Evolutionary conservation across 23 tunicate genomes (phyloP).

Genomic region (Halocynthia roretzi): DNA sequence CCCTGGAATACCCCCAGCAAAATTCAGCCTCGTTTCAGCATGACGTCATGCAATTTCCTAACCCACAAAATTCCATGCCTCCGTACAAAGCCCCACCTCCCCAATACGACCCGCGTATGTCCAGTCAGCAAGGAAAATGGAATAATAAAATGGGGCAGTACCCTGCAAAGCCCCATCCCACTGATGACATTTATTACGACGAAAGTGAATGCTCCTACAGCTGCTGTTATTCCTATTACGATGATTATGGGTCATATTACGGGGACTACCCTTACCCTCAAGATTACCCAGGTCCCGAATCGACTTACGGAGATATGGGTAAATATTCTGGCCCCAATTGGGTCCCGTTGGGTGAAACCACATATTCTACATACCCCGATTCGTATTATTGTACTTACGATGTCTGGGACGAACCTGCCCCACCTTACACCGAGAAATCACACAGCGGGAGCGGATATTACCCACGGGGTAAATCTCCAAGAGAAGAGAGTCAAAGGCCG

Average conservation of each 20-base stretch:
- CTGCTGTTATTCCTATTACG: slow-evolving; percentile 8
- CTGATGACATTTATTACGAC: slow-evolving; percentile 11
- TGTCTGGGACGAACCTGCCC: slow-evolving; percentile 17
- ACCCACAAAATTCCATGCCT: no score
- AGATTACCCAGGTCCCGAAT: not conserved
- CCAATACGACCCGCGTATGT: no score
- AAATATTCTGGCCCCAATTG: slow-evolving; percentile 16
- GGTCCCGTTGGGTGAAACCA: slow-evolving; percentile 21
- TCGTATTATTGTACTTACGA: slow-evolving; percentile 14
- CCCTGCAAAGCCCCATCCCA: not conserved
- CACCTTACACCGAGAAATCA: slow-evolving; percentile 26
- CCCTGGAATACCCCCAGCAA: slow-evolving; percentile 8
- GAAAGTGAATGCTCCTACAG: slow-evolving; percentile 22
- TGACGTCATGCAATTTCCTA: no score
- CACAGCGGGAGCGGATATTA: not conserved
- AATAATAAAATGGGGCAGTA: no score
- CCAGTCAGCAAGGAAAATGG: no score
- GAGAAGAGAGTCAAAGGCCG: not conserved
- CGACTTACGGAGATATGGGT: not conserved
- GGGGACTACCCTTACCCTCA: not conserved
- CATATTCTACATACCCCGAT: slow-evolving; percentile 8
- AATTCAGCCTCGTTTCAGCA: slow-evolving; percentile 4
- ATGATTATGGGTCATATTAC: slow-evolving; percentile 16
- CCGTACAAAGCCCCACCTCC: no score
- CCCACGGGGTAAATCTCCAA: not conserved